Base-by-base conservation (phyloP, 2,888 invertebrate genomes). In the Papilio elwesi region DNA sequence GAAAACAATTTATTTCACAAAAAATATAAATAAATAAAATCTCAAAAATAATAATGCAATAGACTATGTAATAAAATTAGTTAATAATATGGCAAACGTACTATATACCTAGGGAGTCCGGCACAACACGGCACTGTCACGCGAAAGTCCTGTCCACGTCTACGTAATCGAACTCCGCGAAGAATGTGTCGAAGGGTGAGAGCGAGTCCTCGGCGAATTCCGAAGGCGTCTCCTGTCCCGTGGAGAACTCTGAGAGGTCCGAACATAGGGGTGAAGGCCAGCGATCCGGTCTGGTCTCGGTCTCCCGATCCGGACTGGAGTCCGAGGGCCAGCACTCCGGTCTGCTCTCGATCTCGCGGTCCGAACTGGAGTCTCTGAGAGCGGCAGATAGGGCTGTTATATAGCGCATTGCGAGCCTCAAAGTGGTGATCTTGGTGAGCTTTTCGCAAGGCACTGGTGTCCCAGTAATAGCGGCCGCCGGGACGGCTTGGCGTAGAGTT, bases 371-470 rank as follows among this genome's bases (percentile, higher is more conserved):
- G 77, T 93, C 90, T n/a, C 94, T 89, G 74, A 97, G 89, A 0
- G 96, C 95, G 0, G 96, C 94, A n/a, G 95, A 96, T 68, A 98
- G 90, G 13, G 97, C 96, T 12, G 96, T 92, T 77, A 98, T 98
- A 85, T 98, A 98, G 83, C 96, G 96, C 97, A 98, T 97, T 38
- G 98, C 98, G 75, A 98, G 92, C 51, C 97, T 94, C 64, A 98
- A 90, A 0, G 98, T 98, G 6, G 98, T 97, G 80, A 98, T 98
- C 91, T 98, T 98, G 65, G 98, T 98, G 76, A 97, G 92, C 87
- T 97, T 97, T 85, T 97, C 97, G 85, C 96, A 96, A 55, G 96
- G 91, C 3, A 91, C 87, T 0, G 92, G 90, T 0, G 89, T 85
- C 68, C 95, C 94, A 8, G 94, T 94, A 80, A 92, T 90, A 74